Conservation (phyloP, 1,140 invertebrate genomes). For the Drosophila guanche region DNA sequence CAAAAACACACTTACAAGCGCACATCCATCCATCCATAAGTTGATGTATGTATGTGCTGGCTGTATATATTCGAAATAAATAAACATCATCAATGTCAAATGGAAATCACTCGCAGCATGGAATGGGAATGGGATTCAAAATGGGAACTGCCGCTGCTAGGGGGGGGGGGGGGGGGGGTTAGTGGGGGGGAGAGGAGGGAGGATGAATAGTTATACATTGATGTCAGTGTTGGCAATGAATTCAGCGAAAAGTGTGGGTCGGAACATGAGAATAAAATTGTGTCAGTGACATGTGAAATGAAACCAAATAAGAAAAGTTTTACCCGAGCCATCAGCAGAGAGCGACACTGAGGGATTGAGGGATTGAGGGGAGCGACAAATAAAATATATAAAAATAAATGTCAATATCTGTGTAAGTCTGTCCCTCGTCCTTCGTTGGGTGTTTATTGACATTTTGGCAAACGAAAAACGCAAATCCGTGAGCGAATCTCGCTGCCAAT, state of each 20-base stretch:
- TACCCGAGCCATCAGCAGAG: neutral
- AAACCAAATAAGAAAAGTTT: constrained; percentile 72
- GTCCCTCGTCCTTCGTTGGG: constrained; percentile 23
- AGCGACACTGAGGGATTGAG: neutral
- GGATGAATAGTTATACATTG: no score
- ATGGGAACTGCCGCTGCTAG: constrained; percentile 21
- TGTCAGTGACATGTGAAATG: constrained; percentile 73
- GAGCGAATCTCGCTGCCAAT: constrained; percentile 57
- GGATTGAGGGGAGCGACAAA: constrained; percentile 19
- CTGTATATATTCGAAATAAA: constrained; percentile 53
- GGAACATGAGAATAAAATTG: no score
- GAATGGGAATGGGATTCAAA: constrained; percentile 37
- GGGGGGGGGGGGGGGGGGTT: no score
- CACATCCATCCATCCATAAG: constrained; percentile 13
- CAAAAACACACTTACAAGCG: constrained; percentile 23
- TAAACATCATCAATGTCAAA: constrained; percentile 82
- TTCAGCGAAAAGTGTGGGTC: no score
- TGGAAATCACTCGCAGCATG: constrained; percentile 64
- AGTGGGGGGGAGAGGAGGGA: no score
- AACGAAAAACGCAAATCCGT: constrained; percentile 46
- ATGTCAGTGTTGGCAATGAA: no score
- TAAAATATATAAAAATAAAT: constrained; percentile 70
- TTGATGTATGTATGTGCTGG: neutral
- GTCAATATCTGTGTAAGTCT: constrained; percentile 52
- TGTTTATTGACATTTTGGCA: constrained; percentile 82